phyloP scores from a whole-genome alignment of 2,113 vertebrate species.

The Zonotrichia leucophrys region DNA sequence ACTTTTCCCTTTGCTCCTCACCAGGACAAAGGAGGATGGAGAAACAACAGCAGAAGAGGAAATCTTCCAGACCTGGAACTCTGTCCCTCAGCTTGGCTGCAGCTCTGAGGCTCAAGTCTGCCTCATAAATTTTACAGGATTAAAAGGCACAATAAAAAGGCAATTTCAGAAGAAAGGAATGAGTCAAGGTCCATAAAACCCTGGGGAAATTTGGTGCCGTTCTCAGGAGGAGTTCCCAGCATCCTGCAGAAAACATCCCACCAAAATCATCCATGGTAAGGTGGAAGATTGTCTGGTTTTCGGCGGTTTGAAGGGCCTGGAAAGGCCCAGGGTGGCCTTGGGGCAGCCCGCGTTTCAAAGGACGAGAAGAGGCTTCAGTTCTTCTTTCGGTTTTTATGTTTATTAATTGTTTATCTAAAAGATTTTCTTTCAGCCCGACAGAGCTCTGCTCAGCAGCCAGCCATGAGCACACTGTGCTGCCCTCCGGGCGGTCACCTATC shows the following conservation, averaged over 20 bases:
- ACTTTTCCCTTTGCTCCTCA: not conserved
- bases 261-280: not conserved
- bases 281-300: too few species aligned
- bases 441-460: too few species aligned
- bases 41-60: slow-evolving; percentile 9
- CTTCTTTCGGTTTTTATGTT: too few species aligned
- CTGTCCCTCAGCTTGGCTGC: not conserved
- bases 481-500: too few species aligned
- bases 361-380: too few species aligned
- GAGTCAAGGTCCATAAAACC: not conserved
- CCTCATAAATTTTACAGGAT: not conserved
- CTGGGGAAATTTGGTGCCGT: not conserved
- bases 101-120: not conserved
- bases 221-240: not conserved
- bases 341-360: too few species aligned
- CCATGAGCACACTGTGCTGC: too few species aligned
- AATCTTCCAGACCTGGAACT: not conserved
- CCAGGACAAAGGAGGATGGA: not conserved
- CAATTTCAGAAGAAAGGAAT: not conserved
- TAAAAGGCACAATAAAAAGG: not conserved
- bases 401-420: too few species aligned
- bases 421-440: too few species aligned
- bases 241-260: not conserved
- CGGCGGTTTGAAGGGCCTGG: too few species aligned
- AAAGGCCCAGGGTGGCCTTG: too few species aligned